Base-by-base conservation (phyloP, 2,113 vertebrate species). In the Pterophyllum scalare region DNA sequence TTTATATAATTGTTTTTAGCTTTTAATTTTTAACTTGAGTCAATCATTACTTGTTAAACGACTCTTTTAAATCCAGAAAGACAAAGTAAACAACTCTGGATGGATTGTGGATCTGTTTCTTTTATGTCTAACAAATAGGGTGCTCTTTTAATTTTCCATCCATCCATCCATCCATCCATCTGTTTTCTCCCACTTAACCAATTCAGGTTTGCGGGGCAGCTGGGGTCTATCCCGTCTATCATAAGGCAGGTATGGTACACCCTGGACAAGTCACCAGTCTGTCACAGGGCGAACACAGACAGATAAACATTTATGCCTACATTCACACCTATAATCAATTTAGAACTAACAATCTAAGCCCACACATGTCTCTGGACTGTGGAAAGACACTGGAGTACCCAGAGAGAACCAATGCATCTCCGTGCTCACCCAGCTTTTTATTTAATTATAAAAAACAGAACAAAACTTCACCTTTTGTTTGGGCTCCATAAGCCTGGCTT, bases 341-440 rank as follows among this genome's bases (percentile, higher is more conserved):
- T 22, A 46, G 24, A 46, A 67, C 43, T 6, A 6, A 15, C 2
- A 15, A 46, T 15, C 11, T 43, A 0, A 3, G 22, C 4, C 38
- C 22, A 26, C 38, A 17, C 5, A 65, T 46, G 6, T 67, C 62
- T 67, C 26, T 67, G 14, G 22, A 67, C 38, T 67, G 38, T 26
- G 38, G 1, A 22, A 46, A 26, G 3, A 26, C 43, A 7, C 38
- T 67, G 62, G 2, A 67, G 62, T 46, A 22, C 5, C 38, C 2
- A 24, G 62, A 67, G 38, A 46, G n/a, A 67, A 67, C 24, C 38
- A 13, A 43, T 65, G 7, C 62, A 65, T 65, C 35, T 9, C 0
- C 0, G n/a, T n/a, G n/a, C n/a, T n/a, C n/a, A 24, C 35, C 13
- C 9, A 4, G n/a, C 62, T 65, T 67, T 70, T 49, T 17, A 67